Evolutionary conservation across 1,140 invertebrate species (phyloP).

Genomic region (Mactra quadrangularis): DNA sequence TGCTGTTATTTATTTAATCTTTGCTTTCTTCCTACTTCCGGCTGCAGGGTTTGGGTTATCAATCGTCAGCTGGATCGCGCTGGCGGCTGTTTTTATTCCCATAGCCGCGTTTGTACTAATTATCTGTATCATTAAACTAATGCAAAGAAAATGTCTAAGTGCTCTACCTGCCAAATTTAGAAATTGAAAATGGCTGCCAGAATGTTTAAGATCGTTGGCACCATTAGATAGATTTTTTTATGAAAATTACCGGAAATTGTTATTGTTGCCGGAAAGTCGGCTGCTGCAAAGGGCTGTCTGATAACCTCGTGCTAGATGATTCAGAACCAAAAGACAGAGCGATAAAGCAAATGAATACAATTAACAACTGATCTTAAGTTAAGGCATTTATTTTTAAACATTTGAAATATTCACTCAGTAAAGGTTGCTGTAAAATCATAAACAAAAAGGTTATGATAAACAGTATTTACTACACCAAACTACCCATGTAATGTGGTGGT

Average conservation of each 20-base stretch:
- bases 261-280: slow-evolving; percentile 50
- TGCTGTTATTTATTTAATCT: slow-evolving; percentile 85
- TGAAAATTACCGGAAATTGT: slow-evolving; percentile 60
- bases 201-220: slow-evolving; percentile 69
- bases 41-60: slow-evolving; percentile 84
- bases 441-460: no score
- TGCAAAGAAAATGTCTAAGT: slow-evolving; percentile 71
- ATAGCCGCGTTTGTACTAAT: slow-evolving; percentile 66
- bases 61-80: slow-evolving; percentile 76
- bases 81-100: slow-evolving; percentile 72
- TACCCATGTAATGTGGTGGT: no score
- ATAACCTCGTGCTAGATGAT: no score
- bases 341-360: no score
- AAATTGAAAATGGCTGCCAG: slow-evolving; percentile 76
- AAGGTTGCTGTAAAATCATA: no score
- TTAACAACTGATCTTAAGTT: no score
- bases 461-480: no score
- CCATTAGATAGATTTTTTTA: slow-evolving; percentile 69
- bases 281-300: slow-evolving; percentile 49
- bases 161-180: slow-evolving; percentile 70
- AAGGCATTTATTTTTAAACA: no score
- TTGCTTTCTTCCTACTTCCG: slow-evolving; percentile 86
- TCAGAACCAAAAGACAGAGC: no score
- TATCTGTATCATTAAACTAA: slow-evolving; percentile 73
- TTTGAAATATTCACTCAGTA: no score